Base-by-base conservation (phyloP, 2,113 vertebrate genomes). In the Coryphaenoides rupestris region DNA sequence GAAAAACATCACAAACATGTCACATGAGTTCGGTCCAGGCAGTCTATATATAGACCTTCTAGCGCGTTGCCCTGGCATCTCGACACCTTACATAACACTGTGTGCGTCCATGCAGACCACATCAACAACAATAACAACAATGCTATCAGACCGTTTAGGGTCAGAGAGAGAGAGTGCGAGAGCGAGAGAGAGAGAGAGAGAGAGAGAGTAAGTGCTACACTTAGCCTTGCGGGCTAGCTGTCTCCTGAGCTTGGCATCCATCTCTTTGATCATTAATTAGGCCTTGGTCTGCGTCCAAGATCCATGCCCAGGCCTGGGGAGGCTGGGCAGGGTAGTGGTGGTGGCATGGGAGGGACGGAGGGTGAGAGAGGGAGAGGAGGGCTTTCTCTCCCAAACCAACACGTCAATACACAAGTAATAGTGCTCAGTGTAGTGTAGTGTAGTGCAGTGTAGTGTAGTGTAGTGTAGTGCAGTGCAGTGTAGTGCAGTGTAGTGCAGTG, bases 181-280 rank as follows among this genome's bases (percentile, higher is more conserved):
- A n/a, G n/a, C n/a, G n/a, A n/a, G n/a, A n/a, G n/a, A n/a, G n/a
- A n/a, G n/a, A n/a, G n/a, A n/a, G n/a, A n/a, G n/a, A n/a, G n/a
- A n/a, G n/a, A n/a, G n/a, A n/a, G n/a, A n/a, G n/a, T n/a, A n/a
- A 67, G 72, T 68, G 63, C 33, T 71, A 46, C 75, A 79, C n/a
- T 80, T 33, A 74, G 68, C 69, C 55, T n/a, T 53, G 55, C 68
- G 74, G 66, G 69, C 72, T 55, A 68, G 67, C 61, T 66, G 68
- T 73, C 76, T 77, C 75, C 75, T 75, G 74, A 70, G 63, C 61
- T 81, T 73, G 70, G 80, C 78, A 73, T 83, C 82, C 74, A 78
- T 78, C 80, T 82, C 69, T 70, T 84, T 80, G 58, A 49, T 74
- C 77, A 85, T 83, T 85, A 86, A 86, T 88, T 88, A 86, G 80